These are phyloP conservation scores for Perodicticus potto DNA, from an alignment of 2,797 vertebrate species.

Conservation along the genomic window DNA sequence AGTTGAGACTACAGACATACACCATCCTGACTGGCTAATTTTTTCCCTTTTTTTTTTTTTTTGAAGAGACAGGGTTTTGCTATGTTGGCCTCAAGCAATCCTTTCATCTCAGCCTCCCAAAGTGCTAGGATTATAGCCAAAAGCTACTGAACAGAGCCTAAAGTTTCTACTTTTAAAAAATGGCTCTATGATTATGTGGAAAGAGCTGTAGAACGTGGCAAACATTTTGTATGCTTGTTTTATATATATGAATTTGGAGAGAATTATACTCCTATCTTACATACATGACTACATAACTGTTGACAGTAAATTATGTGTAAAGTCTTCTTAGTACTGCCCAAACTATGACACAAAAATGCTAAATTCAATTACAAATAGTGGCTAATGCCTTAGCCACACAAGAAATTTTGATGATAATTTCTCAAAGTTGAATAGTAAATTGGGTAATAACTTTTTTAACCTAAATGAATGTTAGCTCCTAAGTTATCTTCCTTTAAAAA, in stretches of 20 bases:
- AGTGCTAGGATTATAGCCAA: too few relatives aligned
- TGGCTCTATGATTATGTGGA: background rate
- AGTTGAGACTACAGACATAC: too few relatives aligned
- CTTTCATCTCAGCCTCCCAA: too few relatives aligned
- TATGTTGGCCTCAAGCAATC: too few relatives aligned
- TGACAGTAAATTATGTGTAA: background rate
- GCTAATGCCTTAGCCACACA: background rate
- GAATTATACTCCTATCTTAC: background rate
- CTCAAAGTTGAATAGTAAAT: constrained; percentile 62
- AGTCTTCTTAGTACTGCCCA: background rate
- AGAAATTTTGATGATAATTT: constrained; percentile 38
- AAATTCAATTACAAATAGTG: constrained; percentile 27
- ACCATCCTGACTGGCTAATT: too few relatives aligned
- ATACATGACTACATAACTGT: background rate
- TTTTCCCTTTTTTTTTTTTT: too few relatives aligned
- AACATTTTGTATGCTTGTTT: background rate
- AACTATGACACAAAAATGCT: constrained; percentile 2
- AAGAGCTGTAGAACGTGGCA: background rate
- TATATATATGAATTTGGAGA: background rate
- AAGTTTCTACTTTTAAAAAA: background rate
- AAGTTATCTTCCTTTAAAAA: constrained; percentile 55
- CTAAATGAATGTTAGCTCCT: background rate
- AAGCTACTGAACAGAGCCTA: background rate
- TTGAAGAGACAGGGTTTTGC: too few relatives aligned
- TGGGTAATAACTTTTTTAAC: background rate